Evolutionary conservation across 2,888 invertebrate species (phyloP).

Genomic region (Euproctis similis): DNA sequence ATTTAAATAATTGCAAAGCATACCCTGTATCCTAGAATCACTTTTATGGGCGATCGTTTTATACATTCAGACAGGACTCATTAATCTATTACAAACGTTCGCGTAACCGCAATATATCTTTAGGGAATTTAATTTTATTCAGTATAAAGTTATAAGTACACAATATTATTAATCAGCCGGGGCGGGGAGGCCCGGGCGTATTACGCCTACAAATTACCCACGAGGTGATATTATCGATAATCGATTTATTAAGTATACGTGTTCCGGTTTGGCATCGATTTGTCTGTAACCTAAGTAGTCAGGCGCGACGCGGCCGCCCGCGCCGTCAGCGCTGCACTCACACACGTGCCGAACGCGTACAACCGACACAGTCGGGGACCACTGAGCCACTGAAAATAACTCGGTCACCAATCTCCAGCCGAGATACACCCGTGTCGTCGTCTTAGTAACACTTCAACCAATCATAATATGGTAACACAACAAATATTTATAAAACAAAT

Average conservation of each 20-base stretch:
- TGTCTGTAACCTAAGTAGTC: slow-evolving; percentile 56
- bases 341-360: slow-evolving; percentile 21
- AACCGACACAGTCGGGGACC: slow-evolving; percentile 1
- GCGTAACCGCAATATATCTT: slow-evolving; percentile 65
- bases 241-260: slow-evolving; percentile 67
- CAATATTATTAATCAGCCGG: slow-evolving; percentile 51
- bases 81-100: slow-evolving; percentile 63
- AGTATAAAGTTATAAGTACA: slow-evolving; percentile 67
- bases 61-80: slow-evolving; percentile 70
- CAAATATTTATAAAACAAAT: slow-evolving; percentile 32
- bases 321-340: slow-evolving; percentile 29
- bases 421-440: slow-evolving; percentile 35
- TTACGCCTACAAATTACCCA: slow-evolving; percentile 61
- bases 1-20: slow-evolving; percentile 93
- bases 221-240: slow-evolving; percentile 63
- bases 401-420: too few relatives aligned
- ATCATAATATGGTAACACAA: slow-evolving; percentile 44
- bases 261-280: slow-evolving; percentile 71
- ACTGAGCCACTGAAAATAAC: too few relatives aligned
- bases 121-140: slow-evolving; percentile 60
- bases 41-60: slow-evolving; percentile 78
- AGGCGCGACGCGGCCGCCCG: slow-evolving; percentile 32
- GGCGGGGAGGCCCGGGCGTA: slow-evolving; percentile 35
- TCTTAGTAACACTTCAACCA: slow-evolving; percentile 43
- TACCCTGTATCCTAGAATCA: slow-evolving; percentile 96